Evolutionary conservation across 2,113 vertebrate species (phyloP), one percentile per base, ranked within the genome.

Genomic region (Vulpes lagopus): DNA sequence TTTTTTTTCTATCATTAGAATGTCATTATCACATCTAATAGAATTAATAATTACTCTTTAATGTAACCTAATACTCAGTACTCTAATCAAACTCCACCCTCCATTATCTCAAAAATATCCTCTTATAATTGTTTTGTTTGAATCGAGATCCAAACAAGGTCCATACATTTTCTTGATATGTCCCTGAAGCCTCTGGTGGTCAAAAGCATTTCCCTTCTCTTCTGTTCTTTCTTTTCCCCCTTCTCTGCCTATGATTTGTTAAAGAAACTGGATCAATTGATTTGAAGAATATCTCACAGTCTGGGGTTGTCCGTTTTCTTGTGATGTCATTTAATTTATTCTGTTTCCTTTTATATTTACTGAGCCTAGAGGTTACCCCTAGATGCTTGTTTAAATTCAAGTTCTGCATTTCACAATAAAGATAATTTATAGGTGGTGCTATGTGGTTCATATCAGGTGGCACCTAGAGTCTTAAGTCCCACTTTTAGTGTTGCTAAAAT

Each of bases 1-100:
- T 82, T 94, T 90, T 96, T 88, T 35, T 88, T 73, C 38, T 82
- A n/a, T 73, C 92, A 73, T 91, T 94, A 95, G 59, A 89, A 84
- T 94, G 27, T 73, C 71, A 94, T 96, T 96, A 97, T 86, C 60
- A 89, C 3, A 67, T 12, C 81, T 89, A 96, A 94, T 27, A 76
- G 91, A 92, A 74, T 94, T 65, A 95, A 86, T n/a, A 95, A 69
- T 96, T 94, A 81, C 3, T 76, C 17, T 51, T 91, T 87, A 96
- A 83, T 92, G 86, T 94, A 89, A 94, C 71, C 20, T 91, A 89
- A 85, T 95, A 85, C 4, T 55, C 43, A 55, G 17, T 19, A 73
- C 25, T 51, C 60, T 94, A 95, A 96, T 93, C 69, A 95, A 82
- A 93, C 93, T 73, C 86, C 43, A 43, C 14, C 74, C 59, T 11